Percentiles rank a stretch among this genome's conserved stretches.
phyloP scores from a whole-genome alignment of 2,113 vertebrate genomes.

The Deroptyus accipitrinus region DNA sequence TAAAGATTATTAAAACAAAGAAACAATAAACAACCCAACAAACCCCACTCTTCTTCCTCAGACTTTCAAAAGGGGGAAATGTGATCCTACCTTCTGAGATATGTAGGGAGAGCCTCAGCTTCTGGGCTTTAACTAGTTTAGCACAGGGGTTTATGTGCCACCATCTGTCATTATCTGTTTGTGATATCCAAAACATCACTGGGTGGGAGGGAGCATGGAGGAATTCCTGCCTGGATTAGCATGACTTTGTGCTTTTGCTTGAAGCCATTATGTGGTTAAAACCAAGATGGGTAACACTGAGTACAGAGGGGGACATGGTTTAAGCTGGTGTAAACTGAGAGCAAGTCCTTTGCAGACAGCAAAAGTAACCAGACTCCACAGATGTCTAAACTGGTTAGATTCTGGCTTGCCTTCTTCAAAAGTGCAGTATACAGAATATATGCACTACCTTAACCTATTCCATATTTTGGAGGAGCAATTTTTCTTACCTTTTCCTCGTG shows the following conservation, averaged over 20 bases:
- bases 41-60: neutral
- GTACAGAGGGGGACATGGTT: neutral
- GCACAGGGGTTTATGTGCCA: neutral
- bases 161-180: neutral
- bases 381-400: neutral
- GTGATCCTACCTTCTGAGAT: neutral
- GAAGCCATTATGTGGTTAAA: neutral
- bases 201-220: neutral
- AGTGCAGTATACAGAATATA: neutral
- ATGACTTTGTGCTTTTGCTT: neutral
- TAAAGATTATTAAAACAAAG: neutral
- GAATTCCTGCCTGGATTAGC: slow-evolving; percentile 9
- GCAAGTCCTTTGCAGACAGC: neutral
- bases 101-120: neutral
- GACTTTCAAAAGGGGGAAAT: neutral
- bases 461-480: neutral
- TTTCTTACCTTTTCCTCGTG: neutral
- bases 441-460: neutral
- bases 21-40: neutral
- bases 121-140: neutral
- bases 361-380: neutral
- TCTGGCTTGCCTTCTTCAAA: neutral
- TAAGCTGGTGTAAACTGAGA: neutral
- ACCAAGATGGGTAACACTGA: neutral
- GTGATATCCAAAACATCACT: neutral